A percentile compares a stretch with the other conserved stretches of the same genome.
These are phyloP conservation scores for Petrophora chlorosata DNA, from an alignment of 2,888 invertebrate species.

Conservation along the genomic window DNA sequence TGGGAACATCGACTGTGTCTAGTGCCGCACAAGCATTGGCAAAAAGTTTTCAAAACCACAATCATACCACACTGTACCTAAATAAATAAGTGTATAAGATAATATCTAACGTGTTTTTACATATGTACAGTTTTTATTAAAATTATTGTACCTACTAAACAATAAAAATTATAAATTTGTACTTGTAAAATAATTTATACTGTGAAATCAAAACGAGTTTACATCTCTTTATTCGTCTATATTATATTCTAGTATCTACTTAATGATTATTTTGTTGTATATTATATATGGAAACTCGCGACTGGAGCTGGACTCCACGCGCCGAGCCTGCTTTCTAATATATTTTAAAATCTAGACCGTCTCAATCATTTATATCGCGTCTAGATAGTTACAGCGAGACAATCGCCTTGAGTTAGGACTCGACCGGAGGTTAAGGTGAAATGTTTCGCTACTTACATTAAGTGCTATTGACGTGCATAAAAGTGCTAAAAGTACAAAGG, in stretches of 20 bases:
- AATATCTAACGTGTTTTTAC: slow-evolving; percentile 79
- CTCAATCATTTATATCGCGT: neutral
- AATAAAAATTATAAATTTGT: slow-evolving; percentile 76
- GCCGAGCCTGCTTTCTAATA: slow-evolving; percentile 14
- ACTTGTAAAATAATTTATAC: slow-evolving; percentile 74
- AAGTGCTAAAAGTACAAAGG: slow-evolving; percentile 24
- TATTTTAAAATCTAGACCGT: neutral
- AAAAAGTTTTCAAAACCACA: slow-evolving; percentile 65
- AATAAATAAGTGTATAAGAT: slow-evolving; percentile 80
- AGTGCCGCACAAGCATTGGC: slow-evolving; percentile 61
- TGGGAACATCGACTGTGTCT: slow-evolving; percentile 45
- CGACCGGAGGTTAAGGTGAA: slow-evolving; percentile 7
- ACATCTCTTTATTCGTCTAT: slow-evolving; percentile 64
- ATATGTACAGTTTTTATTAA: slow-evolving; percentile 77
- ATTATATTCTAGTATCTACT: slow-evolving; percentile 72
- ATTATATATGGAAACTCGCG: slow-evolving; percentile 56
- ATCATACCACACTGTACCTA: slow-evolving; percentile 69
- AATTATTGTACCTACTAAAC: slow-evolving; percentile 74
- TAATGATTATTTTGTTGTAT: slow-evolving; percentile 78
- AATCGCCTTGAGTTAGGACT: neutral
- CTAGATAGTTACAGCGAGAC: slow-evolving; percentile 1
- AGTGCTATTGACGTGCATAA: slow-evolving; percentile 25
- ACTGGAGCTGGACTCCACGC: slow-evolving; percentile 42
- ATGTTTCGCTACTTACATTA: slow-evolving; percentile 14
- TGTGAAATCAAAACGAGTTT: slow-evolving; percentile 64